These are phyloP conservation scores for Ctenosaura bakeri DNA, from an alignment of 2,797 vertebrate species.

Conservation along the genomic window DNA sequence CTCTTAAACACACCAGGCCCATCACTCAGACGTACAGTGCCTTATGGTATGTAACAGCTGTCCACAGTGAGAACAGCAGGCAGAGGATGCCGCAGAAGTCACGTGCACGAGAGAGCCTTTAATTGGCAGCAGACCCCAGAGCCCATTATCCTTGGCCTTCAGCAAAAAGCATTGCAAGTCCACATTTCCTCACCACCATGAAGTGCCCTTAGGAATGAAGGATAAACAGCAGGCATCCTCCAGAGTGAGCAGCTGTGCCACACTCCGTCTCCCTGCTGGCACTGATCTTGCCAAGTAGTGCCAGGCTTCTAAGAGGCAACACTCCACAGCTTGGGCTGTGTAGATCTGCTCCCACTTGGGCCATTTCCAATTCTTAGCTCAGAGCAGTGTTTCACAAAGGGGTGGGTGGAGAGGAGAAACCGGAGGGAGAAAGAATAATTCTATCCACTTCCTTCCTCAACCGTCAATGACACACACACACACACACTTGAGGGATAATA, in stretches of 20 bases:
- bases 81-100: background rate
- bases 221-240: slow-evolving; percentile 22
- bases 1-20: background rate
- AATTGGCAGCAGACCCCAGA: background rate
- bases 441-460: slow-evolving; percentile 13
- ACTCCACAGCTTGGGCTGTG: slow-evolving; percentile 1
- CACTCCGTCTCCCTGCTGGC: slow-evolving; percentile 14
- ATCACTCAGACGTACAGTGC: background rate
- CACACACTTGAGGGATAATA: background rate
- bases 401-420: background rate
- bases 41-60: background rate
- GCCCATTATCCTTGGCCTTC: background rate
- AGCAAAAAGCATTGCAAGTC: background rate
- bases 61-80: background rate
- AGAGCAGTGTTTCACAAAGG: background rate
- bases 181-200: background rate
- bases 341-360: slow-evolving; percentile 11
- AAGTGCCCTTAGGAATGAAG: slow-evolving; percentile 25
- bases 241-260: slow-evolving; percentile 32
- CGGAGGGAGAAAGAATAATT: background rate
- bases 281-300: background rate
- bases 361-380: slow-evolving; percentile 29
- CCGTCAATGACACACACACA: background rate
- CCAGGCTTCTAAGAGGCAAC: slow-evolving; percentile 28
- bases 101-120: background rate